Evolutionary conservation across 92 coral and sea anemone genomes (phyloP), one percentile per base, ranked within the genome.

Genomic region (Plumapathes pennacea): DNA sequence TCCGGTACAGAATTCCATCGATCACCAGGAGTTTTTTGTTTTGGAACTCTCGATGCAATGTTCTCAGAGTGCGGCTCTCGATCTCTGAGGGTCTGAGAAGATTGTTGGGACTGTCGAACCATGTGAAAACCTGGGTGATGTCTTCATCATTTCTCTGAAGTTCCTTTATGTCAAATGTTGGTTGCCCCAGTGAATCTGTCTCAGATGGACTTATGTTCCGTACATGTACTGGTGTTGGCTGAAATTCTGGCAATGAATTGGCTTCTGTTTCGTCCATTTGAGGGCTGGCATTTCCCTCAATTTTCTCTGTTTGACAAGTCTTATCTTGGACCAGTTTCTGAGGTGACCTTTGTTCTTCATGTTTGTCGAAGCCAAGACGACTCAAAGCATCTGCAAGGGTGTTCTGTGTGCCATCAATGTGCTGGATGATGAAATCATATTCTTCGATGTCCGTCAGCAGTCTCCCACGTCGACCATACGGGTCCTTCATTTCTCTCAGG

Each of bases 301-400:
- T n/a, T n/a, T n/a, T n/a, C n/a, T n/a, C n/a, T n/a, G n/a, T n/a
- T n/a, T n/a, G n/a, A n/a, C n/a, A n/a, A n/a, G n/a, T n/a, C n/a
- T n/a, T n/a, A n/a, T n/a, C n/a, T n/a, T n/a, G n/a, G n/a, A n/a
- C n/a, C n/a, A n/a, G n/a, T n/a, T n/a, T n/a, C n/a, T n/a, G n/a
- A n/a, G n/a, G n/a, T n/a, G n/a, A n/a, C n/a, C n/a, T n/a, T n/a
- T n/a, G n/a, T n/a, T n/a, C n/a, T n/a, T n/a, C n/a, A n/a, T n/a
- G n/a, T n/a, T n/a, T n/a, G n/a, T 25, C 48, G 18, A 47, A 10
- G 15, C 60, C 48, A 24, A 63, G 48, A 22, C 69, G 37, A 33
- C 78, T 71, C 49, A 59, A 47, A 2, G 68, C 68, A 46, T 57
- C 68, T 17, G 77, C 68, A 17, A 69, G 66, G 10, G 43, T 22